Base-by-base conservation (phyloP, 2,888 invertebrate species). In the Ennomos erosarius region DNA sequence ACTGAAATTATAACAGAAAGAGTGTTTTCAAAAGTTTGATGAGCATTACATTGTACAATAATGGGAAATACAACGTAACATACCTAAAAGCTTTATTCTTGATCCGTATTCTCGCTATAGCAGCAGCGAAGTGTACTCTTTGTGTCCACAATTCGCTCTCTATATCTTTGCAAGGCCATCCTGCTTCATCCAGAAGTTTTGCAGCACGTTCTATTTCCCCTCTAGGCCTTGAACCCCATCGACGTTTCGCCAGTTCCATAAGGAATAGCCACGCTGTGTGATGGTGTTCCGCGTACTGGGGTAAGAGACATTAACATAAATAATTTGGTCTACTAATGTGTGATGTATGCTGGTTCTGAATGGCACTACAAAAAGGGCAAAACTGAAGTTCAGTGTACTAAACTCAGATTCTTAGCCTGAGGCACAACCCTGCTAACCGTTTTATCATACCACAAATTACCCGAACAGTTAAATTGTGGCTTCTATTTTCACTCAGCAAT, bases 21-120 rank as follows among this genome's bases (percentile, higher is more conserved):
- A 10, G 16, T 8, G 26, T 10, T 2, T 42, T 26, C n/a, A 33
- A 12, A 8, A 39, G 10, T 42, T 10, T 8, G 5, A 12, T 26
- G 3, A 26, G 0, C 3, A 6, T 26, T 1, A 26, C 1, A 6
- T 26, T 26, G 26, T 26, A 6, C n/a, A n/a, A n/a, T 26, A 3
- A 26, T 26, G 26, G 26, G 3, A 6, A 26, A 6, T 26, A 26
- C 6, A 6, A 26, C 0, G 6, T 26, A 95, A 26, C 6, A 5
- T 26, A 95, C 92, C 80, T 82, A 35, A 96, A 93, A 0, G 97
- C 97, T 46, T 94, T 95, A 70, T 95, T 94, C 71, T 95, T 94
- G 33, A 97, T 97, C 10, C 97, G 91, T 65, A 97, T 93, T 62
- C 96, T 93, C 0, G 97, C 95, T 42, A 97, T 93, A 0, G 96